These are phyloP conservation scores for Alectura lathami DNA, from an alignment of 2,113 vertebrate genomes.

Conservation along the genomic window DNA sequence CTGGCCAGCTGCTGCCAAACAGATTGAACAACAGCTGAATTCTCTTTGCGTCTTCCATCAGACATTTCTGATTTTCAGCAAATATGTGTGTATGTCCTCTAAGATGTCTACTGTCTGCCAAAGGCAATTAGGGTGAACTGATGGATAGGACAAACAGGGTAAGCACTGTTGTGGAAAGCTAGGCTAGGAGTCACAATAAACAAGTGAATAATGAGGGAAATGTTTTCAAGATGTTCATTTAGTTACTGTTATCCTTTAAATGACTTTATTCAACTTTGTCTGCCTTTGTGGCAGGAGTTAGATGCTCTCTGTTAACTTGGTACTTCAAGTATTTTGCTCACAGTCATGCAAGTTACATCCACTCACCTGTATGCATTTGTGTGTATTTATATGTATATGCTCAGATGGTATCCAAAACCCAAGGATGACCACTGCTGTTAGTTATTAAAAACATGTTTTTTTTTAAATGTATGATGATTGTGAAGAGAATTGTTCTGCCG, in stretches of 20 bases:
- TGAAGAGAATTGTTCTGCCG: background rate
- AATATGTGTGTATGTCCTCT: conserved; percentile 37
- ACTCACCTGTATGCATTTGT: background rate
- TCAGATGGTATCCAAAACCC: background rate
- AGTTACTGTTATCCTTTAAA: background rate
- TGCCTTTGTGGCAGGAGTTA: background rate
- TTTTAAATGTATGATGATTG: background rate
- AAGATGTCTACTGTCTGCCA: conserved; percentile 62
- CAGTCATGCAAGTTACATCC: background rate
- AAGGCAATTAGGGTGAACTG: conserved; percentile 44
- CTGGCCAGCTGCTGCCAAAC: conserved; percentile 41
- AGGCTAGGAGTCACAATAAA: conserved; percentile 49
- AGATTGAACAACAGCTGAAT: conserved; percentile 61
- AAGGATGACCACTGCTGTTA: background rate
- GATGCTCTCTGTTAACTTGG: background rate
- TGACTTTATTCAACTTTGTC: background rate
- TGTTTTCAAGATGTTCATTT: conserved; percentile 24
- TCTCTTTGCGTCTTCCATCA: background rate
- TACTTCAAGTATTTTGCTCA: background rate
- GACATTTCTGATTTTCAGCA: conserved; percentile 49
- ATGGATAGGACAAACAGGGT: conserved; percentile 36
- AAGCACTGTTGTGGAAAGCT: conserved; percentile 38
- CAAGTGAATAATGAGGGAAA: conserved; percentile 59
- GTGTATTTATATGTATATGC: background rate
- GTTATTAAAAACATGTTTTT: background rate